Base-by-base conservation (phyloP, 2,113 vertebrate genomes). In the Oncorhynchus clarkii region DNA sequence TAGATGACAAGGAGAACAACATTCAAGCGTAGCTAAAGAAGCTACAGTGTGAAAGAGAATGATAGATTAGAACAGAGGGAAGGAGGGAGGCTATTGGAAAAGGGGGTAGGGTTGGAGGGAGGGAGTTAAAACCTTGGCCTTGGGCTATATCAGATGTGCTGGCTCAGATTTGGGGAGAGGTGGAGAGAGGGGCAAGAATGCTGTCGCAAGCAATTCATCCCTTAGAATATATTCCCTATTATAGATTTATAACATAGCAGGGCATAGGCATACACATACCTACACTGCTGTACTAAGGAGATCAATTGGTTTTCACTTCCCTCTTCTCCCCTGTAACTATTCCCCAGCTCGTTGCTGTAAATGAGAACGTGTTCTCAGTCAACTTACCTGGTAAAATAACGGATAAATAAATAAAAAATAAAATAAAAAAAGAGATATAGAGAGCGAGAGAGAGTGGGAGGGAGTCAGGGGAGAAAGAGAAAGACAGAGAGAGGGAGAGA, bases 191-290 rank as follows among this genome's bases (percentile, higher is more conserved):
- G 22, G 71, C 57, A 72, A 45, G 34, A 29, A 75, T 68, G 68
- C 75, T 74, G 81, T 57, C 29, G 70, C 78, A 80, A 81, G 79
- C 80, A 78, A 60, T 75, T 77, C 34, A 80, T 78, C 71, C 14
- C 2, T 54, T 34, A 34, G 34, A 34, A 34, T 34, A 34, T 34
- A 7, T 34, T 8, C 7, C 34, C 6, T 34, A 34, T 34, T 72
- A 26, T 2, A 60, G 2, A 59, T 54, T 31, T 16, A 60, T 31
- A 72, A 29, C 54, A 62, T 11, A 60, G 39, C 31, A 60, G 11
- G n/a, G 59, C 9, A 34, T 5, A 20, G 26, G 4, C 54, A 20
- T 26, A 34, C 54, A 20, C 71, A 72, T 18, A 57, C 16, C 54
- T 60, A n/a, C 54, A 20, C 59, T 24, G n/a, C 59, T 62, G 59